phyloP scores from a whole-genome alignment of 1,140 invertebrate species.

The Rhysida immarginata region DNA sequence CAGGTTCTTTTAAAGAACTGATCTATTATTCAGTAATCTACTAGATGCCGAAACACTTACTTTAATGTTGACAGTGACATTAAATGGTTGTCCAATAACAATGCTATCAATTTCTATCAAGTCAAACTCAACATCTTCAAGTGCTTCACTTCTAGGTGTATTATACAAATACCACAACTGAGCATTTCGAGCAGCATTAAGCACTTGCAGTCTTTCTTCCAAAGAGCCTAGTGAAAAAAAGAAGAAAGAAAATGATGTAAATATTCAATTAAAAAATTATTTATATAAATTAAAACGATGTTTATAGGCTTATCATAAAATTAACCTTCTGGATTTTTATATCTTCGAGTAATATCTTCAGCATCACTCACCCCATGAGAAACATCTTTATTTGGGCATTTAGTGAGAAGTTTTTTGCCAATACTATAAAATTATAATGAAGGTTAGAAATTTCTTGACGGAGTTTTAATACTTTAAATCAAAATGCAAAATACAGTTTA shows the following conservation, averaged over 20 bases:
- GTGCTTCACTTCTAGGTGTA: slow-evolving; percentile 33
- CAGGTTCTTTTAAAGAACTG: no score
- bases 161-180: slow-evolving; percentile 47
- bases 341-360: slow-evolving; percentile 71
- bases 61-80: slow-evolving; percentile 44
- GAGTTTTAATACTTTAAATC: slow-evolving; percentile 9
- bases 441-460: no score
- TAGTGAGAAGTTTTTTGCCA: slow-evolving; percentile 75
- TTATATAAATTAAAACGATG: no score
- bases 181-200: slow-evolving; percentile 46
- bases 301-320: slow-evolving; percentile 10
- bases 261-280: no score
- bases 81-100: slow-evolving; percentile 48
- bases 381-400: slow-evolving; percentile 57
- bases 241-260: no score
- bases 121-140: slow-evolving; percentile 52
- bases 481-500: slow-evolving; percentile 27
- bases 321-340: slow-evolving; percentile 79
- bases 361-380: slow-evolving; percentile 28
- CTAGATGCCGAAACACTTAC: slow-evolving; percentile 24
- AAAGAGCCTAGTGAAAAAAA: slow-evolving; percentile 32
- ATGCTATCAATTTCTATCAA: slow-evolving; percentile 49
- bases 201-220: slow-evolving; percentile 46
- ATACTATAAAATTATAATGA: slow-evolving; percentile 41
- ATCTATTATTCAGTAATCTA: no score